phyloP scores from a whole-genome alignment of 2,113 vertebrate species.

The Lynx canadensis region DNA sequence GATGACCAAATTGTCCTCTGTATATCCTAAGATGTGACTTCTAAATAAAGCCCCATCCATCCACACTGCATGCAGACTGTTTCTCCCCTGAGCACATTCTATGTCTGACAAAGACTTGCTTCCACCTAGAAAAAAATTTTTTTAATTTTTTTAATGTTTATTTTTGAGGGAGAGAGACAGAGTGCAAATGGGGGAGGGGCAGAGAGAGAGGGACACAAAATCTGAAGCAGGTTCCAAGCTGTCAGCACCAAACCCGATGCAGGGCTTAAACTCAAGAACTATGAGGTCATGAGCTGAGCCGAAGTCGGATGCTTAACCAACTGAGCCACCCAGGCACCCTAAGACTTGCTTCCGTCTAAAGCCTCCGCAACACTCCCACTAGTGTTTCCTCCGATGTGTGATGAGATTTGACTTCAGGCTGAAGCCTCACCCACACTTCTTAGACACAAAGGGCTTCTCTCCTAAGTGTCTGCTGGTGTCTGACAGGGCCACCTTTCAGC shows the following conservation, averaged over 20 bases:
- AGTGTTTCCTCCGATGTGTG: background rate
- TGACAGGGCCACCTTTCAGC: too few relatives aligned
- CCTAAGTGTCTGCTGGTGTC: background rate
- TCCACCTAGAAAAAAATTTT: too few relatives aligned
- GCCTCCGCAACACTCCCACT: background rate
- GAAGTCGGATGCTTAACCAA: too few relatives aligned
- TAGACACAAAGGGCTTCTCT: background rate
- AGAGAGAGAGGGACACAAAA: too few relatives aligned
- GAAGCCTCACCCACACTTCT: background rate
- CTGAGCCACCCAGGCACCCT: too few relatives aligned
- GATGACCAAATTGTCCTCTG: background rate
- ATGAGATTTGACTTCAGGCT: background rate
- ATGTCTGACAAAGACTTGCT: background rate
- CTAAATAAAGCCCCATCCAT: background rate
- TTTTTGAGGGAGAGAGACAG: too few relatives aligned
- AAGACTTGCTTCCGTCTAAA: background rate
- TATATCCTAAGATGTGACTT: background rate
- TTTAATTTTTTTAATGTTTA: too few relatives aligned
- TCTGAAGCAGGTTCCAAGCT: too few relatives aligned
- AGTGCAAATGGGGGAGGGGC: too few relatives aligned
- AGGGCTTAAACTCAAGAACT: too few relatives aligned
- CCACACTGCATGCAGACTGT: background rate
- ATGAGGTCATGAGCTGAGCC: too few relatives aligned
- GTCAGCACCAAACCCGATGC: too few relatives aligned
- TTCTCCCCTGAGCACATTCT: conserved; percentile 2